Percentiles rank a stretch among this genome's conserved stretches.
These are phyloP conservation scores for Cosmopolites sordidus DNA, from an alignment of 2,888 invertebrate genomes.

Conservation along the genomic window DNA sequence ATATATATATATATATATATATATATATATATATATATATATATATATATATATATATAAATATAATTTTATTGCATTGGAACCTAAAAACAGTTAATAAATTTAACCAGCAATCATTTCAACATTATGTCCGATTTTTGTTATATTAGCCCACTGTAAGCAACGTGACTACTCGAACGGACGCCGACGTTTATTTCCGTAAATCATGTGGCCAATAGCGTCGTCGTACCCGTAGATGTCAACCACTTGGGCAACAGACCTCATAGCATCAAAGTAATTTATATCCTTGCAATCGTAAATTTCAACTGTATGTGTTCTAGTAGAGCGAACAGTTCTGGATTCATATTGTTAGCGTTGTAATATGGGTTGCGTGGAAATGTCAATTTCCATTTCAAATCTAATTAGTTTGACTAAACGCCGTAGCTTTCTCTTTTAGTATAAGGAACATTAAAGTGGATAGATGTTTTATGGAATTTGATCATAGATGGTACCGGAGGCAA, in stretches of 20 bases:
- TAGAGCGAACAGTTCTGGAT: background rate
- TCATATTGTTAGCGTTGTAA: too few species aligned
- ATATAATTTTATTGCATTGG: background rate
- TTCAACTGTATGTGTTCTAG: background rate
- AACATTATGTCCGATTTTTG: too few species aligned
- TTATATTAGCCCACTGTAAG: too few species aligned
- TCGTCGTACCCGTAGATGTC: slow-evolving; percentile 10
- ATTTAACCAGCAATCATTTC: background rate
- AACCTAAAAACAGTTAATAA: too few species aligned
- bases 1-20: slow-evolving; percentile 5
- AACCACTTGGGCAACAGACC: slow-evolving; percentile 15
- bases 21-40: slow-evolving; percentile 5
- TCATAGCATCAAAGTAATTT: slow-evolving; percentile 11
- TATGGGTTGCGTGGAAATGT: too few species aligned
- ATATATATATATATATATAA: background rate
- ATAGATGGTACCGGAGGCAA: too few species aligned
- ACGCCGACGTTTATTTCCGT: slow-evolving; percentile 8
- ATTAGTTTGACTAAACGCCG: too few species aligned
- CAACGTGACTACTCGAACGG: background rate
- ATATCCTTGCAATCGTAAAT: slow-evolving; percentile 7
- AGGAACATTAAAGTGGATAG: too few species aligned
- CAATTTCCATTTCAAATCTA: too few species aligned
- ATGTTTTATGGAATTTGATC: too few species aligned
- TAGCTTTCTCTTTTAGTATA: too few species aligned
- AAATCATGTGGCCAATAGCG: slow-evolving; percentile 9